Evolutionary conservation across 2,888 invertebrate species (phyloP).

Genomic region (Heteropelma amictum): DNA sequence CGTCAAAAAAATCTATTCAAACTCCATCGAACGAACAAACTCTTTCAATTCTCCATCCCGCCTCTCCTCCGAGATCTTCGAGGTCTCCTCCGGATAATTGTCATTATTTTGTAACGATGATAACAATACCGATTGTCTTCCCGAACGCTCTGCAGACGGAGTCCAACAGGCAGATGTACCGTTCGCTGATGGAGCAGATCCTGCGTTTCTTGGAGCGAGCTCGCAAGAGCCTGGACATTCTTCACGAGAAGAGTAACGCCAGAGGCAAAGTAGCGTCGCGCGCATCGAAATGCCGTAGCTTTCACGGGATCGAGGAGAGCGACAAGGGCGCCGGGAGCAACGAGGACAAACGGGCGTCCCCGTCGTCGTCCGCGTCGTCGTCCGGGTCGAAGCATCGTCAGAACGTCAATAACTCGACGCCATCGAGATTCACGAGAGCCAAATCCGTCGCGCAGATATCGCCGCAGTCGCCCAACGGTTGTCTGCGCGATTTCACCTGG

Average conservation of each 20-base stretch:
- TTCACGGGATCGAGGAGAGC: slow-evolving; percentile 77
- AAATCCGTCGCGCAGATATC: slow-evolving; percentile 78
- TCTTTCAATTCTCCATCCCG: no score
- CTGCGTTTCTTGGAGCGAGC: slow-evolving; percentile 84
- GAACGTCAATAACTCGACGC: background rate
- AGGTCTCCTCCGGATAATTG: background rate
- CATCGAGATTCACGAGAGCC: slow-evolving; percentile 74
- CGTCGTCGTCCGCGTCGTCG: slow-evolving; percentile 4
- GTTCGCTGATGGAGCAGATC: slow-evolving; percentile 85
- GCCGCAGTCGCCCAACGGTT: slow-evolving; percentile 72
- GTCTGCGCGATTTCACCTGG: slow-evolving; percentile 82
- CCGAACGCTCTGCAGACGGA: slow-evolving; percentile 81
- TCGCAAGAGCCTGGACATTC: slow-evolving; percentile 82
- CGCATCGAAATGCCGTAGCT: slow-evolving; percentile 80
- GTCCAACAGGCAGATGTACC: slow-evolving; percentile 86
- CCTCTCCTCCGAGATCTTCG: no score
- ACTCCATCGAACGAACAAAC: background rate
- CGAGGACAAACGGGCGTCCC: slow-evolving; percentile 17
- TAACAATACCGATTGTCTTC: background rate
- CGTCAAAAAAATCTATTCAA: background rate
- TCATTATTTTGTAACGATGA: slow-evolving; percentile 25
- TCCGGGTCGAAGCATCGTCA: slow-evolving; percentile 45
- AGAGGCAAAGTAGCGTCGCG: slow-evolving; percentile 69
- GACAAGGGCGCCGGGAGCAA: slow-evolving; percentile 46
- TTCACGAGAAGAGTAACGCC: slow-evolving; percentile 74